phyloP scores from a whole-genome alignment of 2,797 vertebrate genomes.

The Rhodeus uyekii region DNA sequence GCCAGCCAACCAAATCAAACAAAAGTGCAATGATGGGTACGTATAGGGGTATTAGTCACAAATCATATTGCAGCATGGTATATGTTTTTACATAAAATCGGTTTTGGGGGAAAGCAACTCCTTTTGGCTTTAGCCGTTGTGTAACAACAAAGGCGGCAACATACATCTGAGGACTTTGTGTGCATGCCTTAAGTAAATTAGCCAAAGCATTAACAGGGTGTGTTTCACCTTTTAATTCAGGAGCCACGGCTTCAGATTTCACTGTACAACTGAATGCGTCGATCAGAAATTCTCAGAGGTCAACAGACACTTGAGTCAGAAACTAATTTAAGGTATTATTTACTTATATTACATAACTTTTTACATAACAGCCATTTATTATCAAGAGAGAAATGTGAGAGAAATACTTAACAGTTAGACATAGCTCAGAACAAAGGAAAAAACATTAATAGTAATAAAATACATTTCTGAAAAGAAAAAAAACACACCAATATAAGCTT shows the following conservation, averaged over 20 bases:
- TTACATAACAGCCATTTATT: background rate
- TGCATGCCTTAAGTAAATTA: background rate
- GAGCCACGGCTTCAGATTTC: background rate
- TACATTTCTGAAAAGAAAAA: too few relatives aligned
- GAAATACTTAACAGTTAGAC: background rate
- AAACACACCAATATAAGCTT: background rate
- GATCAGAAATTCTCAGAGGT: background rate
- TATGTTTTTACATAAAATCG: too few relatives aligned
- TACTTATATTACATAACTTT: background rate
- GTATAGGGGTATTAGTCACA: too few relatives aligned
- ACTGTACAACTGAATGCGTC: background rate
- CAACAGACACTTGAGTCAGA: background rate
- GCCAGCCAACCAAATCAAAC: too few relatives aligned
- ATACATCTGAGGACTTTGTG: constrained; percentile 21
- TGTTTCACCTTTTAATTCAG: constrained; percentile 9
- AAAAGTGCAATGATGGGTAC: too few relatives aligned
- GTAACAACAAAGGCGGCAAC: background rate
- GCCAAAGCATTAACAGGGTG: constrained; percentile 15
- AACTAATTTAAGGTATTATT: background rate
- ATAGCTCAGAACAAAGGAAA: background rate
- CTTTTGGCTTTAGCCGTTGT: background rate
- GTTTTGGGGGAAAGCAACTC: background rate
- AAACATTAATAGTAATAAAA: background rate
- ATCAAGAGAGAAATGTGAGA: background rate
- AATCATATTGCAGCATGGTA: too few relatives aligned